Evolutionary conservation across 2,888 invertebrate species (phyloP), one percentile per base, ranked within the genome.

Genomic region (Cheilosia vulpina): DNA sequence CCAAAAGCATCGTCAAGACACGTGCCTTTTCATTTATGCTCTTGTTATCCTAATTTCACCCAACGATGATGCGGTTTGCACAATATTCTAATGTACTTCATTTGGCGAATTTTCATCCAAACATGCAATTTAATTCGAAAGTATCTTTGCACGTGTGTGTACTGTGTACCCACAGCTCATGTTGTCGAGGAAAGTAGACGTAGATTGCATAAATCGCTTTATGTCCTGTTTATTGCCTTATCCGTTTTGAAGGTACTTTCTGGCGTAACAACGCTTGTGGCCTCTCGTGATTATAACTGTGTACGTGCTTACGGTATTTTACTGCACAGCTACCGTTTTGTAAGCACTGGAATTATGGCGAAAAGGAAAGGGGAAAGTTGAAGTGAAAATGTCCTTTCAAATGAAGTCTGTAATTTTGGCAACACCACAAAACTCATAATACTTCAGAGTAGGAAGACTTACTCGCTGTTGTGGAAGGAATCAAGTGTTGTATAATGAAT

Each of bases 191-290:
- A 15, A 63, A 47, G 19, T 63, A 19, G 4, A 24, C 7, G 13
- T 15, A 15, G 45, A 47, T 62, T 47, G 47, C 31, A 31, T 62
- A 31, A 62, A 62, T 65, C n/a, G 19, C 19, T 63, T 63, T 47
- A 19, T 60, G 24, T 60, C 43, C 60, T 60, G 43, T 41, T 60
- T 60, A 60, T 47, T n/a, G 21, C 63, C 31, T 7, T 43, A 63
- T 34, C 31, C 45, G 19, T 19, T 34, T 63, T 7, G 19, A 47
- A 34, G 31, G 63, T n/a, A 63, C 47, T 47, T 63, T 24, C 15
- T 43, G 9, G 24, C 47, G 31, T 21, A 2, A 21, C 21, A 2
- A 34, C 27, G 19, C 34, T 47, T 63, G 19, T 47, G 21, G 38
- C 13, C 31, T 19, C 15, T 34, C 13, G 17, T 47, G 47, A 62